phyloP scores from a whole-genome alignment of 2,113 vertebrate genomes.

The Chauna torquata region DNA sequence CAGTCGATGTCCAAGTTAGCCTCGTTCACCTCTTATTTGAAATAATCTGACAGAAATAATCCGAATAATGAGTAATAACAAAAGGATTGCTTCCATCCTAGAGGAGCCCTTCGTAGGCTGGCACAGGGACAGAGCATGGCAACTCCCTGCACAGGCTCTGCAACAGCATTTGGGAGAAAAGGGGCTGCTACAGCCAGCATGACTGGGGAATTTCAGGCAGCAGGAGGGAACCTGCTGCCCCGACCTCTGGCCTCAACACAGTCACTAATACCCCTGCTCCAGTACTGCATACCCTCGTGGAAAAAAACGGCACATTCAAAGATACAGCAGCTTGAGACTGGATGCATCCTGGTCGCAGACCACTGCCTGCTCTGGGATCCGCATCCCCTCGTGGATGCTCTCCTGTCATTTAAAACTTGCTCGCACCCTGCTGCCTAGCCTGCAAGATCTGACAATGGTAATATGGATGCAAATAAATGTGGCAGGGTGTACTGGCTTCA shows the following conservation, averaged over 20 bases:
- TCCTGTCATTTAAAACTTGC: background rate
- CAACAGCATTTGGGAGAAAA: background rate
- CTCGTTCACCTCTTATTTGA: background rate
- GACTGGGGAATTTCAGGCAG: background rate
- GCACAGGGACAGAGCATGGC: background rate
- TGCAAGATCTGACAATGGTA: background rate
- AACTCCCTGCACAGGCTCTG: background rate
- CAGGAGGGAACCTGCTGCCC: background rate
- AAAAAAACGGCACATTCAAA: background rate
- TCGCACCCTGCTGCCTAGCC: background rate
- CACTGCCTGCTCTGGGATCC: background rate
- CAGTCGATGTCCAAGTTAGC: background rate
- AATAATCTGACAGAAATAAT: background rate
- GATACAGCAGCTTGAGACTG: background rate
- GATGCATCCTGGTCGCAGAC: background rate
- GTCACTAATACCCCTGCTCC: background rate
- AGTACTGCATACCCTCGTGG: background rate
- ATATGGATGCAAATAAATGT: background rate
- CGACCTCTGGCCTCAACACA: background rate
- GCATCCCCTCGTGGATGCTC: background rate
- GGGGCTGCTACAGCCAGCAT: fast-evolving
- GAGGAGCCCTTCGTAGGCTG: background rate
- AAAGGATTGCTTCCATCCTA: background rate
- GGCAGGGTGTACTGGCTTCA: background rate
- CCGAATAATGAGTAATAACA: background rate